Base-by-base conservation (phyloP, 2,888 invertebrate genomes). In the Mimumesa dahlbomi region DNA sequence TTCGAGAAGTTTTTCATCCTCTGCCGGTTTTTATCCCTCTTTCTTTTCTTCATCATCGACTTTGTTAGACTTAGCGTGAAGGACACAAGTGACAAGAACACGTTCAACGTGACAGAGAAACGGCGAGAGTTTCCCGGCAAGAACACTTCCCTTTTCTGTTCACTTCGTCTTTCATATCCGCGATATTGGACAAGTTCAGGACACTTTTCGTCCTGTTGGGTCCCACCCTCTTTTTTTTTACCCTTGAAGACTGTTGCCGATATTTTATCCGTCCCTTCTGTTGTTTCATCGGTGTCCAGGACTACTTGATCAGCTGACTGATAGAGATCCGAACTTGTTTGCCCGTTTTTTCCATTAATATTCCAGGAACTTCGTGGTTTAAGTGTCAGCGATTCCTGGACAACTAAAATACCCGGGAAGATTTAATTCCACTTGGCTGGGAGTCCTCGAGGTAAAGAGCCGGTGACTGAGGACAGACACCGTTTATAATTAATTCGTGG, bases 131-230 rank as follows among this genome's bases (percentile, higher is more conserved):
- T 72, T 69, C 40, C 2, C 14, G 46, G 18, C 4, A 18, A 18
- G 34, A 40, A 42, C 52, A 21, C 45, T 54, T 29, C 16, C 22
- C 42, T 31, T 18, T 36, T 22, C 50, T 34, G 34, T 34, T 21
- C 40, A 40, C 42, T 40, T 49, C 40, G 48, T 43, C 40, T 61
- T 58, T 62, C 58, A 62, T 66, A 57, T 62, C 61, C 49, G 45
- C 53, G 62, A 73, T 73, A 73, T 73, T 70, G 70, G 66, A 70
- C 54, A 66, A 73, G 65, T 73, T 73, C 42, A 22, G 29, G 54
- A 48, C 22, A 42, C 18, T 58, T 21, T 21, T 42, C 42, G 43
- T 7, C 43, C 14, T 46, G 16, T 22, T n/a, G 36, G 22, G 42
- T 29, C 40, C 52, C n/a, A n/a, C n/a, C 29, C 6, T 57, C 53